These are phyloP conservation scores for Drosophila dives DNA, from an alignment of 2,888 invertebrate genomes.

Conservation along the genomic window DNA sequence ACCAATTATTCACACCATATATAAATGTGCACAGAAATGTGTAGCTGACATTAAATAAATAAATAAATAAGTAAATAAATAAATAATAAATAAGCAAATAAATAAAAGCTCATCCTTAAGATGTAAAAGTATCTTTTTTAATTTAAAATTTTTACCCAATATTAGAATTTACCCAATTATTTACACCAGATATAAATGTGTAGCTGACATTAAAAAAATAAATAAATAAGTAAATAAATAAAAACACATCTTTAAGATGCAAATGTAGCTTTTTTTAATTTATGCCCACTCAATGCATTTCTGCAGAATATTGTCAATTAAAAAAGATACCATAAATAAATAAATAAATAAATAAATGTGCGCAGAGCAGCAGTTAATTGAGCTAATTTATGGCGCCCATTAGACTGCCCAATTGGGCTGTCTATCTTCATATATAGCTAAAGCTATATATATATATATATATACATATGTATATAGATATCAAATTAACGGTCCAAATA, in stretches of 20 bases:
- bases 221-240: too few species aligned
- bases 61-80: too few species aligned
- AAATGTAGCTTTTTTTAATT: neutral
- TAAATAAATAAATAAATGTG: conserved; percentile 4
- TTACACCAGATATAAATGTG: neutral
- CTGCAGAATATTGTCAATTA: neutral
- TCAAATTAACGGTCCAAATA: conserved; percentile 24
- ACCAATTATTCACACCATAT: too few species aligned
- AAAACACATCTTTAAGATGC: too few species aligned
- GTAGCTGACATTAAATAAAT: too few species aligned
- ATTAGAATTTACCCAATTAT: neutral
- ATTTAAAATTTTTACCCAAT: too few species aligned
- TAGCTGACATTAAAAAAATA: too few species aligned
- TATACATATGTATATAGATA: conserved; percentile 6
- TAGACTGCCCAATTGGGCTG: conserved; percentile 41
- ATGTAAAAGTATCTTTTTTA: neutral
- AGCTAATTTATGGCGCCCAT: conserved; percentile 47
- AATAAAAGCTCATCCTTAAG: too few species aligned
- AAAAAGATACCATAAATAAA: neutral
- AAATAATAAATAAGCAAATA: too few species aligned
- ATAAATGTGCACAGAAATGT: too few species aligned
- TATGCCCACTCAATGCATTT: neutral
- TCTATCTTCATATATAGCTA: neutral
- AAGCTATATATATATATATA: neutral
- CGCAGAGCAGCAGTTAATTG: conserved; percentile 47